These are phyloP conservation scores for Acanthosoma haemorrhoidale DNA, from an alignment of 2,888 invertebrate species.

Conservation along the genomic window DNA sequence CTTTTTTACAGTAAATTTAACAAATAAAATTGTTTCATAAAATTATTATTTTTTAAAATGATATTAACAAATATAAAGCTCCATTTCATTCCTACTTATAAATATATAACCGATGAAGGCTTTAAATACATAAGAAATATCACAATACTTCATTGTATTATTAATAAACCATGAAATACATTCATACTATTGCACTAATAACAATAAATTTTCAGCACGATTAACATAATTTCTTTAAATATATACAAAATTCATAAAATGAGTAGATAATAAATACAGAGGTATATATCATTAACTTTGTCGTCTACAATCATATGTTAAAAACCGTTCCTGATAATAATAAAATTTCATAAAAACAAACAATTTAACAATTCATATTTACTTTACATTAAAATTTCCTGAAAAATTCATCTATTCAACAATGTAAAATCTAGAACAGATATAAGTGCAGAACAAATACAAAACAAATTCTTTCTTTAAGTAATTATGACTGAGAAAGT, in stretches of 20 bases:
- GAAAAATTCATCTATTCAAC: background rate
- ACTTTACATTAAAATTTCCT: background rate
- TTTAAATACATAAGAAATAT: background rate
- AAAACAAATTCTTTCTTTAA: background rate
- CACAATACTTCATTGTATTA: background rate
- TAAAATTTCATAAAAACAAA: slow-evolving; percentile 3
- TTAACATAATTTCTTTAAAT: background rate
- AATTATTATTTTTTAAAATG: background rate
- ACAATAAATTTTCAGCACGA: background rate
- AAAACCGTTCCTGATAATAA: background rate
- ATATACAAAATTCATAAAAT: background rate
- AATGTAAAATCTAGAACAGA: background rate
- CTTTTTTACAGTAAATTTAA: background rate
- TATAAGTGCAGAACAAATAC: background rate
- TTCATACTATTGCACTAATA: background rate
- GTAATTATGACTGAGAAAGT: background rate
- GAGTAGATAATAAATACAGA: background rate
- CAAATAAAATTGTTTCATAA: background rate
- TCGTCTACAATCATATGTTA: background rate
- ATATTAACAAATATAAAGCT: slow-evolving; percentile 10
- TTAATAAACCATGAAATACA: background rate
- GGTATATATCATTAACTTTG: background rate
- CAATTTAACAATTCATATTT: background rate
- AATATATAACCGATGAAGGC: background rate
- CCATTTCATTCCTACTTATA: background rate